Base-by-base conservation (phyloP, 1,140 invertebrate genomes). In the Saxidomus purpurata region DNA sequence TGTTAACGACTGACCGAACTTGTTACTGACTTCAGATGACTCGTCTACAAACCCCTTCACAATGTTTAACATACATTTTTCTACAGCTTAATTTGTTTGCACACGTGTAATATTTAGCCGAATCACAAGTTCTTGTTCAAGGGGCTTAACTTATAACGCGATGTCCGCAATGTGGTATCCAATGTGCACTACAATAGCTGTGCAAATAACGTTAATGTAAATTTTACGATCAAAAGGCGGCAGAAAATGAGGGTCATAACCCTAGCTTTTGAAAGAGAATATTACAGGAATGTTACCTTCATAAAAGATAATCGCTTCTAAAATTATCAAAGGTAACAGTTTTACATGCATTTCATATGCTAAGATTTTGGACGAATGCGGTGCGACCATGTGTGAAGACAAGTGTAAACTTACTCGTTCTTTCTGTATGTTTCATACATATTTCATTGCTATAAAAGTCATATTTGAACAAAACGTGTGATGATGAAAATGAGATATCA, bases 31-130 rank as follows among this genome's bases (percentile, higher is more conserved):
- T 34, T 47, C 74, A 49, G 49, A 79, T 8, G 74, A 49, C 31
- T 25, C 15, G 11, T 0, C 6, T 79, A 79, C 74, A 79, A 79
- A 71, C 25, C 74, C 40, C 49, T 79, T 55, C 34, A 79, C 49
- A 1, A 55, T 79, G 74, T 79, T n/a, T 49, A 79, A 79, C 74
- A 79, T 34, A 79, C 74, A 79, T 79, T 79, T 79, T 79, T 79
- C n/a, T 52, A 43, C 74, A 43, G 74, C 40, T 79, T 79, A 79
- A 79, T 79, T 79, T 79, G 74, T 79, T 79, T 79, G 74, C 74
- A 79, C 40, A 79, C 43, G 49, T 79, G 74, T 79, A 47, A 55
- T 79, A 49, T n/a, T 49, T 31, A 22, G 74, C 25, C 47, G 74
- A 11, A 4, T 28, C 49, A 43, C 74, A 28, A 11, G n/a, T 34